Evolutionary conservation across 2,113 vertebrate species (phyloP), one percentile per base, ranked within the genome.

Genomic region (Myrmecobius fasciatus): DNA sequence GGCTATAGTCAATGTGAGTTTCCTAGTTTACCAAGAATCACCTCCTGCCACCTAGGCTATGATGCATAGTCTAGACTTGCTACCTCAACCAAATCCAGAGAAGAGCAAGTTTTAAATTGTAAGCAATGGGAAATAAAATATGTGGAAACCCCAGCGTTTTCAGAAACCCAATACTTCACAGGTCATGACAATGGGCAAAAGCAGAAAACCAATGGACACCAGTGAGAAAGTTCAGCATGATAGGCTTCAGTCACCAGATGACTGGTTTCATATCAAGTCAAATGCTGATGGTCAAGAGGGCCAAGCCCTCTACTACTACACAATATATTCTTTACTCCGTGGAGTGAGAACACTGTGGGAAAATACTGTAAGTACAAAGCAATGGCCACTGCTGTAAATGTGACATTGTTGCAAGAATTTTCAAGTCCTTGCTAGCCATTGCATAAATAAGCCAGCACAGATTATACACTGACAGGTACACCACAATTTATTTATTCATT

Each of bases 61-160:
- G 0, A 12, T 92, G 96, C 94, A 93, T 3, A 54, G 94, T 97
- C 91, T 95, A 97, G 95, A 96, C 96, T 96, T 28, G 89, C 93
- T 92, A 90, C 91, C 60, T 94, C 97, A 67, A 95, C 47, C 91
- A 94, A 92, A 96, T 47, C 91, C 96, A 92, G 53, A 51, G 47
- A 7, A 47, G 94, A 93, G 52, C 7, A 49, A 96, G 52, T 26
- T 31, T 83, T 89, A 88, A 89, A 90, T 0, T 75, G 67, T 91
- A 54, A 90, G 93, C 26, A 43, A 89, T 9, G 92, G 89, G 14
- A 3, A 26, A 20, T 28, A 49, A 51, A 88, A 53, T 67, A 53
- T 3, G 89, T 49, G 24, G 14, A 51, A 89, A 56, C 93, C 89
- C 11, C 25, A 53, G 89, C 7, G 91, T 67, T 94, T 94, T 90